These are phyloP conservation scores for Zaprionus africanus DNA, from an alignment of 1,140 invertebrate genomes.

Conservation along the genomic window DNA sequence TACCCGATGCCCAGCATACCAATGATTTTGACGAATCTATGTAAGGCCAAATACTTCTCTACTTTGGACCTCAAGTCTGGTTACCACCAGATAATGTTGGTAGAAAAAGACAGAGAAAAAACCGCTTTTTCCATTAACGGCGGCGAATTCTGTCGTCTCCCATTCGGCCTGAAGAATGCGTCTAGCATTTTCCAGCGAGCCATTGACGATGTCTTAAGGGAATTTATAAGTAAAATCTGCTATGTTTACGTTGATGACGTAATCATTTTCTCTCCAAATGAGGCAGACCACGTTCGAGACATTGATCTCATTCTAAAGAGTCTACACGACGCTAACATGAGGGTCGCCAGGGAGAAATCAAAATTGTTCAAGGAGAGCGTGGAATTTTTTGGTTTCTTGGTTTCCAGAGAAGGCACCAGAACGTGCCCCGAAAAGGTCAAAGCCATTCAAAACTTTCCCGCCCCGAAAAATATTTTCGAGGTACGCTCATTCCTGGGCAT, in stretches of 20 bases:
- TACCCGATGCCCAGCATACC: conserved; percentile 2
- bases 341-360: too few relatives aligned
- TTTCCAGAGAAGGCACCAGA: background rate
- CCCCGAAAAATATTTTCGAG: background rate
- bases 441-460: background rate
- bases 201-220: background rate
- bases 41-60: conserved; percentile 2
- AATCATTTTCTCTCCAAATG: background rate
- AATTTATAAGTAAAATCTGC: background rate
- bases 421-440: background rate
- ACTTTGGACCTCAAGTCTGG: conserved; percentile 3
- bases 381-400: too few relatives aligned
- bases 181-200: background rate
- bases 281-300: background rate
- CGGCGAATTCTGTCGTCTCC: background rate
- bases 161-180: too few relatives aligned
- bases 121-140: background rate
- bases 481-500: too few relatives aligned
- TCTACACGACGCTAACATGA: background rate
- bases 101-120: background rate
- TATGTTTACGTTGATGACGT: background rate
- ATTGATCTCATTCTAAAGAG: background rate
- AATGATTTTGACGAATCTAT: conserved; percentile 5
- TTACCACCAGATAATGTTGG: background rate
- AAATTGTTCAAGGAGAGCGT: too few relatives aligned